Percentiles rank a stretch among this genome's conserved stretches.
Conservation (phyloP, 1,140 invertebrate genomes). For the Bacillus rossius region DNA sequence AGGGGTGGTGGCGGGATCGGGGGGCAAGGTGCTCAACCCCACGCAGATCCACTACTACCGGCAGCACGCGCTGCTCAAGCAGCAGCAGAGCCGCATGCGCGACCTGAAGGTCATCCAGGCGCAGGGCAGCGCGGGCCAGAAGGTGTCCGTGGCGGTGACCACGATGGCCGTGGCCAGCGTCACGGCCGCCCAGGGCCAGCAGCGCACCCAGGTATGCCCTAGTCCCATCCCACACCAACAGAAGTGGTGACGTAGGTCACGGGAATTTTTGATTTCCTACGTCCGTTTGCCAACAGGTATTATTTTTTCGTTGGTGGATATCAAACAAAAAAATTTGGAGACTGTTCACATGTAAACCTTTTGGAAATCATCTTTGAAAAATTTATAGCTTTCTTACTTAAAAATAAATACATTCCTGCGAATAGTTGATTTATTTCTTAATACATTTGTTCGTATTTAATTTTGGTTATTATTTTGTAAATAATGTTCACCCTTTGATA, state of each 20-base stretch:
- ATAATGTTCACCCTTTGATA: too few relatives aligned
- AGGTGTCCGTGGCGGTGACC: constrained; percentile 25
- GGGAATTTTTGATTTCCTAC: neutral
- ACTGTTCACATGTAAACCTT: too few relatives aligned
- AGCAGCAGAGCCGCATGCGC: constrained; percentile 29
- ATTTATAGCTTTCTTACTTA: too few relatives aligned
- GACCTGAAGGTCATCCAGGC: constrained; percentile 31
- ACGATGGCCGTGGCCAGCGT: constrained; percentile 17
- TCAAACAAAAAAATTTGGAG: too few relatives aligned
- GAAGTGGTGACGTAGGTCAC: neutral
- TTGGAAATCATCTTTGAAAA: too few relatives aligned
- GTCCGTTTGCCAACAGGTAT: too few relatives aligned
- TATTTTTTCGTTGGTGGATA: too few relatives aligned
- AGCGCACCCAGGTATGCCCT: constrained; percentile 1
- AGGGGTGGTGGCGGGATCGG: constrained; percentile 32
- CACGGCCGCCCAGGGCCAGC: constrained; percentile 25
- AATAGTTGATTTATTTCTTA: too few relatives aligned
- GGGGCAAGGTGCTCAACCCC: constrained; percentile 46
- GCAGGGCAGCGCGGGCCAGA: constrained; percentile 22
- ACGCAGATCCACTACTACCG: constrained; percentile 49
- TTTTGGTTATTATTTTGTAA: too few relatives aligned
- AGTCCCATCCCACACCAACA: neutral
- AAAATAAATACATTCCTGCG: too few relatives aligned
- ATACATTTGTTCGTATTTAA: too few relatives aligned
- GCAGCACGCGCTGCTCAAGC: constrained; percentile 43